phyloP scores from a whole-genome alignment of 2,797 vertebrate species.

The Picus viridis region DNA sequence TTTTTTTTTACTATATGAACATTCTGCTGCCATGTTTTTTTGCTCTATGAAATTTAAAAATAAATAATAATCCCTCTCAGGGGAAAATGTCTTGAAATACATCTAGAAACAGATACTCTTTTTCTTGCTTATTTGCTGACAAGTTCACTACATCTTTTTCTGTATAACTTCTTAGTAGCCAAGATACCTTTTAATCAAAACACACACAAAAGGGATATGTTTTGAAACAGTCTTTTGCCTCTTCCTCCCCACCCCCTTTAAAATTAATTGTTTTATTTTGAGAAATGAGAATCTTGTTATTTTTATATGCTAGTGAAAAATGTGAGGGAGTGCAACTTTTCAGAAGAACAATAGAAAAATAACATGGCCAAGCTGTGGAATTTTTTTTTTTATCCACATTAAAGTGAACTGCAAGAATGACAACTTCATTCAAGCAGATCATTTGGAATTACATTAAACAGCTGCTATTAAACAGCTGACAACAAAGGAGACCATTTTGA shows the following conservation, averaged over 20 bases:
- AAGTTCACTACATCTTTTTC: neutral
- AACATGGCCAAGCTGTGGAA: neutral
- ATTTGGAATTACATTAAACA: constrained; percentile 82
- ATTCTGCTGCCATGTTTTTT: constrained; percentile 7
- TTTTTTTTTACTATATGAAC: neutral
- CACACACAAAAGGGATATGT: neutral
- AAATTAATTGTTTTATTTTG: neutral
- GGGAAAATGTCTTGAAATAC: neutral
- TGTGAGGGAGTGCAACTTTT: constrained; percentile 24
- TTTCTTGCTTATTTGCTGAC: neutral
- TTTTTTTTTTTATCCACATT: constrained; percentile 62
- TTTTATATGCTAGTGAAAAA: constrained; percentile 8
- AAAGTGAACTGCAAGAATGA: constrained; percentile 78
- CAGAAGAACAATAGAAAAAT: constrained; percentile 27
- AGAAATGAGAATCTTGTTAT: neutral
- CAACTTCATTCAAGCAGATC: constrained; percentile 80
- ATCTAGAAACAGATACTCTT: neutral
- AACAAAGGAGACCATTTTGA: constrained; percentile 75
- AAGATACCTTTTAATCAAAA: neutral
- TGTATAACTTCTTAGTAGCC: neutral
- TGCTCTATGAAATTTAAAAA: neutral
- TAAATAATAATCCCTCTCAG: neutral
- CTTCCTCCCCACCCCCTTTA: neutral
- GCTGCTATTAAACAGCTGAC: constrained; percentile 82
- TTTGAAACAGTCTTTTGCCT: neutral